Conservation (phyloP, 2,113 vertebrate species). For the Progne subis region DNA sequence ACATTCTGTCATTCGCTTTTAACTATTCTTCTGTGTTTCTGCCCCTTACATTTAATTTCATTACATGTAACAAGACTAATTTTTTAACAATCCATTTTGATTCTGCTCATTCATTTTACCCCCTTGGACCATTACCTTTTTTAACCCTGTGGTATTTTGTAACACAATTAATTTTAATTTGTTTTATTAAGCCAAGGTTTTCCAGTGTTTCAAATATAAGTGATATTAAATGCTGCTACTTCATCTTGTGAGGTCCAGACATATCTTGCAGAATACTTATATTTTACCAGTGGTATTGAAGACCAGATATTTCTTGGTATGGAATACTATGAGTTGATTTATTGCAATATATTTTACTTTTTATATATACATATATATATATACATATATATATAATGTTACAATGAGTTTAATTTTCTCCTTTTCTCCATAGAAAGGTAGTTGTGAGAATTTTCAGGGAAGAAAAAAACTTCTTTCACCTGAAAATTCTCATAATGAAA, state of each 20-base stretch:
- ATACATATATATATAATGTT: neutral
- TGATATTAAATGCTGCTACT: neutral
- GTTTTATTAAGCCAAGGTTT: neutral
- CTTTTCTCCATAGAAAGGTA: neutral
- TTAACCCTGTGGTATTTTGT: neutral
- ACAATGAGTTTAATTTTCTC: neutral
- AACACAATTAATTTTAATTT: neutral
- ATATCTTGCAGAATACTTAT: neutral
- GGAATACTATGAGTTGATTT: neutral
- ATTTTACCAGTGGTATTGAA: neutral
- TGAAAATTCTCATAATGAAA: neutral
- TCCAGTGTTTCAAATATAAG: neutral
- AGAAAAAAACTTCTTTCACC: neutral
- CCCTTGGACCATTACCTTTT: neutral
- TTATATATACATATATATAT: no score
- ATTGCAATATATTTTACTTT: neutral
- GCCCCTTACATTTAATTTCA: neutral
- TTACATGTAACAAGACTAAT: slow-evolving; percentile 2
- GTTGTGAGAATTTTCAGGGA: neutral
- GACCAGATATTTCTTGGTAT: rapidly evolving
- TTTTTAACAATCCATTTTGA: neutral
- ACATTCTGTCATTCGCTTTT: neutral
- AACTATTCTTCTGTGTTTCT: neutral
- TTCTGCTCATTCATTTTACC: neutral
- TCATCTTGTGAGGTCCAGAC: neutral